These are phyloP conservation scores for Vulpes lagopus DNA, from an alignment of 2,113 vertebrate species.

Conservation along the genomic window DNA sequence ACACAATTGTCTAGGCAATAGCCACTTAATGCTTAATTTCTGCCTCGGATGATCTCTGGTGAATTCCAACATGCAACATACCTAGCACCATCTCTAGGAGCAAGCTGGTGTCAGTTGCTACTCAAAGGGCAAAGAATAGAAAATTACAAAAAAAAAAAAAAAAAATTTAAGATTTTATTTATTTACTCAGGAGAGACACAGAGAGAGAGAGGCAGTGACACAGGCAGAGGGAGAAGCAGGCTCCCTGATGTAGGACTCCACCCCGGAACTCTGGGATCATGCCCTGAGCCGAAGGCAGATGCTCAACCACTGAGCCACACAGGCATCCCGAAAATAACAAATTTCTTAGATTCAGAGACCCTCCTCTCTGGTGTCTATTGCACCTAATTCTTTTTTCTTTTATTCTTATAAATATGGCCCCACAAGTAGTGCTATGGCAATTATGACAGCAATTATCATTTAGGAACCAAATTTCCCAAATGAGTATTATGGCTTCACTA, in stretches of 20 bases:
- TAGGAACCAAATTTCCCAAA: neutral
- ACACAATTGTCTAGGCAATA: neutral
- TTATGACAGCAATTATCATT: neutral
- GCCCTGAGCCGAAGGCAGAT: too few relatives aligned
- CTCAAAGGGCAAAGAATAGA: neutral
- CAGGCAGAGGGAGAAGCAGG: too few relatives aligned
- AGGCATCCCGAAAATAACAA: neutral
- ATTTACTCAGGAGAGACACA: too few relatives aligned
- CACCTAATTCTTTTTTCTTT: neutral
- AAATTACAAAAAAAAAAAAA: neutral
- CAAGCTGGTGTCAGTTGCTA: neutral
- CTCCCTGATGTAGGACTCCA: too few relatives aligned
- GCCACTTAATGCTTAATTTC: neutral
- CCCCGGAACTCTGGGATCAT: too few relatives aligned
- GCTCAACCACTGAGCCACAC: too few relatives aligned
- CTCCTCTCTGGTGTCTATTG: neutral
- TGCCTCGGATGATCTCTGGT: neutral
- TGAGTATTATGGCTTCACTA: neutral
- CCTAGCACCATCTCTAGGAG: neutral
- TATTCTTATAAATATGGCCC: neutral
- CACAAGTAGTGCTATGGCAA: neutral
- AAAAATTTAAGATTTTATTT: too few relatives aligned
- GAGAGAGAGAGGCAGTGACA: too few relatives aligned
- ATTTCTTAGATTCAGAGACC: neutral
- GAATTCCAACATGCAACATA: neutral